Base-by-base conservation (phyloP, 2,113 vertebrate genomes). In the Podilymbus podiceps region DNA sequence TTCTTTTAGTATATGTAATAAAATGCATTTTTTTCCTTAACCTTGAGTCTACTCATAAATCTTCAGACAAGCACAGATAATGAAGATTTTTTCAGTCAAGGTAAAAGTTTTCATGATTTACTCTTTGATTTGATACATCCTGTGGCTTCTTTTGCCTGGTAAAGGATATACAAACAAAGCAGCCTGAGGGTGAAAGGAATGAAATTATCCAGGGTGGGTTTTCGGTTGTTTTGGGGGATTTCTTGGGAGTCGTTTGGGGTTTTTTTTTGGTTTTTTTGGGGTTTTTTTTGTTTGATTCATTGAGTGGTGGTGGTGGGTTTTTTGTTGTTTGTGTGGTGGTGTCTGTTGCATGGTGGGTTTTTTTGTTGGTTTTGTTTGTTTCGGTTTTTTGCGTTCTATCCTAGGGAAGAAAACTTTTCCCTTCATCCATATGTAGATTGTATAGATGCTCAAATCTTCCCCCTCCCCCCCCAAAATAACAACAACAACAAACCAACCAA, bases 21-120 rank as follows among this genome's bases (percentile, higher is more conserved):
- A 86, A 72, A 81, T 44, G 35, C n/a, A 38, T 94, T 58, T 97
- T 97, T 95, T 85, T 73, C 98, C 98, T 99, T 99, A 98, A 99
- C 8, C 5, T 82, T 92, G 76, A 75, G 89, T 98, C 92, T 98
- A 99, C 99, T 98, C 99, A 99, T 99, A 99, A 99, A 98, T 99
- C 99, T 96, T 99, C 99, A 78, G 99, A 99, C 95, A 99, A 99
- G 93, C 99, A 99, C 96, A 99, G 99, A 99, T 99, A 99, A 99
- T 99, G 98, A 98, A 97, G 92, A 97, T 95, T 90, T 62, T 97
- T 97, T 85, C 85, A 94, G 50, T 88, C 91, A 98, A 98, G 97
- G 98, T 98, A 98, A 97, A 97, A 92, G 52, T 62, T 59, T 53
- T 84, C 92, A 16, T 35, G 8, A 27, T 21, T 73, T 80, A 9